phyloP scores from a whole-genome alignment of 2,113 vertebrate genomes.

The Chloropsis hardwickii region DNA sequence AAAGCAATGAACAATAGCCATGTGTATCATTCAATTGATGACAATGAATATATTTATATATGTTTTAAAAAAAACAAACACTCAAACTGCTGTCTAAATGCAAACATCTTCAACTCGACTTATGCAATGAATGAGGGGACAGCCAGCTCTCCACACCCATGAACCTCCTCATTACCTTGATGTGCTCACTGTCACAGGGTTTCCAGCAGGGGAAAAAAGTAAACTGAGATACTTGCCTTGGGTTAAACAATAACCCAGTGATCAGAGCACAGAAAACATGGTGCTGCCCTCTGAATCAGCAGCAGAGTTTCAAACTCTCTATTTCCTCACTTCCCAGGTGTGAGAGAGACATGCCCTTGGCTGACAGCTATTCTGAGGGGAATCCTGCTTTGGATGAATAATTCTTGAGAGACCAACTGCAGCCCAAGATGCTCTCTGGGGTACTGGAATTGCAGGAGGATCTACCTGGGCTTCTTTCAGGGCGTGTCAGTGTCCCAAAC shows the following conservation, averaged over 20 bases:
- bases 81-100: background rate
- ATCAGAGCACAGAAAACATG: background rate
- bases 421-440: background rate
- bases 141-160: background rate
- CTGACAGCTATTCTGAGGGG: background rate
- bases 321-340: background rate
- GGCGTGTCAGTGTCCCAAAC: background rate
- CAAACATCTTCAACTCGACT: fast-evolving
- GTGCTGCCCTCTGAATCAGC: background rate
- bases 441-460: background rate
- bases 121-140: background rate
- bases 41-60: background rate
- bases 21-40: fast-evolving
- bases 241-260: background rate
- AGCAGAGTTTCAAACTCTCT: background rate
- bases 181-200: background rate
- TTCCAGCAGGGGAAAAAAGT: background rate
- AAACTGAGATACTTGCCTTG: background rate
- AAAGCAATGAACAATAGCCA: background rate
- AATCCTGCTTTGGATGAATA: background rate
- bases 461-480: background rate
- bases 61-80: background rate
- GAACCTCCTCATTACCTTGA: background rate
- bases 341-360: background rate
- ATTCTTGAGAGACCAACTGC: background rate